phyloP scores from a whole-genome alignment of 2,797 vertebrate genomes.

The Cygnus olor region DNA sequence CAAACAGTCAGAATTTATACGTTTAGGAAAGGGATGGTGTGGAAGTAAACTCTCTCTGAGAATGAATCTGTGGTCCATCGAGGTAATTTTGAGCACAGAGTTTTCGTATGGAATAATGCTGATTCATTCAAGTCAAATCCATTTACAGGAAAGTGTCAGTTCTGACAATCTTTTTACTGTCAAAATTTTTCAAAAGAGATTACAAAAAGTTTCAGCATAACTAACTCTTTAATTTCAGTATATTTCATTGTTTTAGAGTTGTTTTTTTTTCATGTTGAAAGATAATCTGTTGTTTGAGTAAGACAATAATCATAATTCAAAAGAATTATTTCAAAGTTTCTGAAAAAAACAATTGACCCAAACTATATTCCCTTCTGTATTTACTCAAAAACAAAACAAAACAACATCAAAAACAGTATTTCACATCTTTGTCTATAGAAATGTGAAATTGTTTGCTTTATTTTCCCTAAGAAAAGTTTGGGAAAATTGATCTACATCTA shows the following conservation, averaged over 20 bases:
- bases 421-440: not conserved
- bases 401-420: not conserved
- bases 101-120: not conserved
- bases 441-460: not conserved
- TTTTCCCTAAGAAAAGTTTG: not conserved
- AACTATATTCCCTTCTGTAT: not conserved
- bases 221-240: not conserved
- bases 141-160: not conserved
- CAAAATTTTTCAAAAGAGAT: not conserved
- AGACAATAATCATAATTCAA: not conserved
- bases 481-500: not conserved
- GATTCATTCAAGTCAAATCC: not conserved
- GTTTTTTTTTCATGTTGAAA: not conserved
- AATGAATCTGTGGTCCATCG: not conserved
- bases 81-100: not conserved
- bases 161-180: not conserved
- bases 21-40: rapidly evolving
- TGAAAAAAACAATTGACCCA: not conserved
- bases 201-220: not conserved
- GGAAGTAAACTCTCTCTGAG: not conserved
- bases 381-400: not conserved
- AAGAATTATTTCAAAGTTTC: not conserved
- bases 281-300: not conserved
- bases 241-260: not conserved
- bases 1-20: not conserved